phyloP scores from a whole-genome alignment of 2,113 vertebrate species.

The Melanotaenia duboulayi region DNA sequence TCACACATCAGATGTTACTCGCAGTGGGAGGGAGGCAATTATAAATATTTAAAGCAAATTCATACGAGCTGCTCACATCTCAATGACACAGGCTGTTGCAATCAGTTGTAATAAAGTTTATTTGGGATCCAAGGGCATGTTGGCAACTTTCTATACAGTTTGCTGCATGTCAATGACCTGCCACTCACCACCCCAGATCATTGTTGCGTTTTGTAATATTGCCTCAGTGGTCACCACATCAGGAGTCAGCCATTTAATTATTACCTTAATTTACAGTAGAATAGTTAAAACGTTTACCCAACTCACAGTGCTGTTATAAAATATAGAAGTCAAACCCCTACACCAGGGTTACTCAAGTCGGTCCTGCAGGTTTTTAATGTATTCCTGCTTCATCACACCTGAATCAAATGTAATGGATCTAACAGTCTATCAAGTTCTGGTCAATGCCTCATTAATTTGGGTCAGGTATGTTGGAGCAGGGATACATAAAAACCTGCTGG shows the following conservation, averaged over 20 bases:
- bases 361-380: too few relatives aligned
- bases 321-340: constrained; percentile 1
- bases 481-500: too few relatives aligned
- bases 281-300: constrained; percentile 11
- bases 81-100: constrained; percentile 12
- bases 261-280: constrained; percentile 21
- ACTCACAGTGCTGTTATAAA: constrained; percentile 4
- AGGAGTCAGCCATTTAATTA: not conserved
- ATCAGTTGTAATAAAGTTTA: constrained; percentile 12
- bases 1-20: constrained; percentile 15
- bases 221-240: constrained; percentile 1
- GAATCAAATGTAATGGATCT: too few relatives aligned
- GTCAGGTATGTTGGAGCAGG: too few relatives aligned
- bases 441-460: too few relatives aligned
- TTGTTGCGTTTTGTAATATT: not conserved
- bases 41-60: constrained; percentile 22
- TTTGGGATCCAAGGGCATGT: not conserved
- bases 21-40: not conserved
- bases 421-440: too few relatives aligned
- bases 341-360: too few relatives aligned
- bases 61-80: constrained; percentile 22
- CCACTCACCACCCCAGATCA: not conserved
- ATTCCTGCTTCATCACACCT: too few relatives aligned
- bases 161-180: constrained; percentile 2
- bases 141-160: not conserved